Conservation (phyloP, 2,113 vertebrate genomes). For the Aptenodytes patagonicus region DNA sequence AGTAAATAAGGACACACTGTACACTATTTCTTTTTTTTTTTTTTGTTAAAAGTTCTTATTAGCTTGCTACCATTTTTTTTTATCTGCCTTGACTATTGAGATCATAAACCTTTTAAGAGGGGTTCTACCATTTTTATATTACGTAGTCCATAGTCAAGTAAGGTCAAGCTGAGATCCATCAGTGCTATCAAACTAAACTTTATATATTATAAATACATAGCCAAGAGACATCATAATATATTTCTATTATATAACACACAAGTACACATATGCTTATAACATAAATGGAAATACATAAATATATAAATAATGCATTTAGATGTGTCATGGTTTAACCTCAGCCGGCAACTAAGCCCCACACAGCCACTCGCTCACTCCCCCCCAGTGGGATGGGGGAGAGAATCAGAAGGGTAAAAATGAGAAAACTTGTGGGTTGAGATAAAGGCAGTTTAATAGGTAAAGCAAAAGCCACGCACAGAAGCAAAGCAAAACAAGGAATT, state of each 20-base stretch:
- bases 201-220: neutral
- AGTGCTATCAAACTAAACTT: neutral
- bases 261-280: neutral
- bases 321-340: too few species aligned
- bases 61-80: neutral
- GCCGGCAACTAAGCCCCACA: too few species aligned
- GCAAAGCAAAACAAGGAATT: too few species aligned
- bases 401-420: too few species aligned
- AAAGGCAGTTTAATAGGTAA: too few species aligned
- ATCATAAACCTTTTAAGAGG: neutral
- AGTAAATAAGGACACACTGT: conserved; percentile 14
- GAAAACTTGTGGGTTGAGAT: too few species aligned
- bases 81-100: neutral
- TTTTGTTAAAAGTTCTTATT: neutral
- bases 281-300: neutral
- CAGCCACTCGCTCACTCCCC: too few species aligned
- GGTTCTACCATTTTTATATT: neutral
- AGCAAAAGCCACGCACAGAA: too few species aligned
- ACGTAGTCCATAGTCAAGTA: accelerated
- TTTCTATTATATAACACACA: neutral
- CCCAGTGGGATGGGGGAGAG: too few species aligned
- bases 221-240: neutral
- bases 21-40: neutral
- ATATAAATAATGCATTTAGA: neutral
- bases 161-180: neutral